A percentile compares a stretch with the other conserved stretches of the same genome.
Evolutionary conservation across 1,140 invertebrate genomes (phyloP).

Genomic region (Schlechtendalia chinensis): DNA sequence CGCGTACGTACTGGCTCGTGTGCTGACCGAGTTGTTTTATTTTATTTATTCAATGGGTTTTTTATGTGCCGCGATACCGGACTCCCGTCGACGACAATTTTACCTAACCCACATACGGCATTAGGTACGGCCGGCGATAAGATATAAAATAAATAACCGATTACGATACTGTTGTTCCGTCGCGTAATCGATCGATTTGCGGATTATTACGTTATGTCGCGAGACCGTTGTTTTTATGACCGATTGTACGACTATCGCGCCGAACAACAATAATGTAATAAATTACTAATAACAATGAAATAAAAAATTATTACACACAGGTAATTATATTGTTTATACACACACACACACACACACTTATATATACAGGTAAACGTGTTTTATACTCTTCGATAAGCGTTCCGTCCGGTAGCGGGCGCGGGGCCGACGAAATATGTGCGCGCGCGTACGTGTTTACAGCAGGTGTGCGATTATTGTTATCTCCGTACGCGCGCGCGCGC

Average conservation of each 20-base stretch:
- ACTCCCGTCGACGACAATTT: background rate
- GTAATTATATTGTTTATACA: background rate
- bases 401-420: conserved; percentile 12
- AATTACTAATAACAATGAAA: conserved; percentile 29
- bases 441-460: background rate
- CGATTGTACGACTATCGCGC: conserved; percentile 9
- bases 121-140: background rate
- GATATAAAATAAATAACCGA: background rate
- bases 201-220: conserved; percentile 16
- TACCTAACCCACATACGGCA: background rate
- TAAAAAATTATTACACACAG: background rate
- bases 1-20: too few relatives aligned
- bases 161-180: conserved; percentile 19
- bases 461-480: conserved; percentile 37
- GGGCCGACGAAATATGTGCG: background rate
- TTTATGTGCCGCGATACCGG: background rate
- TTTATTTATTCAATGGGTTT: background rate
- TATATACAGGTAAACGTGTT: too few relatives aligned
- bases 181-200: conserved; percentile 33
- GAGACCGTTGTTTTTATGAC: conserved; percentile 9
- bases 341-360: background rate
- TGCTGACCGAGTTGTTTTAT: too few relatives aligned
- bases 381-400: conserved; percentile 24
- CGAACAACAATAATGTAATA: conserved; percentile 31
- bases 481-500: background rate